Conservation (phyloP, 1,140 invertebrate species). For the Leptonema lineaticorne region DNA sequence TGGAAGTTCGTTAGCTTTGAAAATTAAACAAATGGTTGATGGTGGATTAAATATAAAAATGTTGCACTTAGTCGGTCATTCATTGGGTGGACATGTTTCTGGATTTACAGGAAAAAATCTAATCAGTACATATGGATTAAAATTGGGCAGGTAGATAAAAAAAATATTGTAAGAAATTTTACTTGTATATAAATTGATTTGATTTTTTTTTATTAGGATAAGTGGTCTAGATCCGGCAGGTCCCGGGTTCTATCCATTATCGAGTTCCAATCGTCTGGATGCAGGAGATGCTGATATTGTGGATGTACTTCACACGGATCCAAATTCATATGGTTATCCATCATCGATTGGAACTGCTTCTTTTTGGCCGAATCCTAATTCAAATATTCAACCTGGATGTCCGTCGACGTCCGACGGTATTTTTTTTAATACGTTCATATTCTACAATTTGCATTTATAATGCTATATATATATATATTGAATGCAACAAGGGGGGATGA, state of each 20-base stretch:
- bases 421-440: too few relatives aligned
- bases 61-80: conserved; percentile 15
- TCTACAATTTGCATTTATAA: too few relatives aligned
- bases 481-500: background rate
- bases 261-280: background rate
- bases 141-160: background rate
- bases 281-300: conserved; percentile 7
- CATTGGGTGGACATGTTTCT: conserved; percentile 1
- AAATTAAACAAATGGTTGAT: conserved; percentile 13
- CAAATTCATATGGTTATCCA: conserved; percentile 16
- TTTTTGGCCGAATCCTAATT: conserved; percentile 8
- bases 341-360: background rate
- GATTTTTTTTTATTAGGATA: background rate
- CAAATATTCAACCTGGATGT: conserved; percentile 5
- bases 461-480: background rate
- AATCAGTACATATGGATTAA: background rate
- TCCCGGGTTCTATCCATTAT: conserved; percentile 9
- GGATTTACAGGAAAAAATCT: conserved; percentile 13
- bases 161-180: too few relatives aligned
- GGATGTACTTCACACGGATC: background rate
- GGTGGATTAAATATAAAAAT: background rate
- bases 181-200: too few relatives aligned
- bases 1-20: background rate
- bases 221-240: conserved; percentile 12
- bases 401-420: conserved; percentile 1